These are phyloP conservation scores for Campylomormyrus numenius DNA, from an alignment of 2,113 vertebrate genomes.

Conservation along the genomic window DNA sequence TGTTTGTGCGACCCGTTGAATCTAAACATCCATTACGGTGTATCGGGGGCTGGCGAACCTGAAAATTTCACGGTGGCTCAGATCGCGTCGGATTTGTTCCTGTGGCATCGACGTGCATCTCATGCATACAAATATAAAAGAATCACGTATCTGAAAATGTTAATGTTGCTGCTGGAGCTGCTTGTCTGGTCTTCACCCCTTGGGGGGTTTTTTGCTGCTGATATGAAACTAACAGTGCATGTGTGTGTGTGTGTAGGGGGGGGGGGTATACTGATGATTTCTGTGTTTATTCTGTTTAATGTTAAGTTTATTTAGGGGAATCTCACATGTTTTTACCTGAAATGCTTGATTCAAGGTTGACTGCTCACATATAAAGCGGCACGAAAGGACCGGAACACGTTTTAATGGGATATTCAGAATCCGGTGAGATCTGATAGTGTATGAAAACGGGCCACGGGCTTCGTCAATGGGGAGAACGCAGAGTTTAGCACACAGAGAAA, in stretches of 20 bases:
- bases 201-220: background rate
- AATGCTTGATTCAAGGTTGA: constrained; percentile 46
- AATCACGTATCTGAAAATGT: background rate
- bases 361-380: background rate
- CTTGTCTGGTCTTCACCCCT: background rate
- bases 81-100: background rate
- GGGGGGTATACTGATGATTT: background rate
- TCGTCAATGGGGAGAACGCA: background rate
- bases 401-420: background rate
- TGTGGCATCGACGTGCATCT: background rate
- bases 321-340: constrained; percentile 29
- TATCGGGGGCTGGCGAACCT: background rate
- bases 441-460: background rate
- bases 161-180: background rate
- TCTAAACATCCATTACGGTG: no score
- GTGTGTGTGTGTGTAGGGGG: background rate
- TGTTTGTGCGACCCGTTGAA: background rate
- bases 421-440: background rate
- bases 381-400: background rate
- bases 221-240: background rate
- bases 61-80: background rate
- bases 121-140: background rate
- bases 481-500: background rate
- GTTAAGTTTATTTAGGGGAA: background rate
- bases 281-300: background rate